phyloP scores from a whole-genome alignment of 2,113 vertebrate genomes.

The Pelmatolapia mariae region DNA sequence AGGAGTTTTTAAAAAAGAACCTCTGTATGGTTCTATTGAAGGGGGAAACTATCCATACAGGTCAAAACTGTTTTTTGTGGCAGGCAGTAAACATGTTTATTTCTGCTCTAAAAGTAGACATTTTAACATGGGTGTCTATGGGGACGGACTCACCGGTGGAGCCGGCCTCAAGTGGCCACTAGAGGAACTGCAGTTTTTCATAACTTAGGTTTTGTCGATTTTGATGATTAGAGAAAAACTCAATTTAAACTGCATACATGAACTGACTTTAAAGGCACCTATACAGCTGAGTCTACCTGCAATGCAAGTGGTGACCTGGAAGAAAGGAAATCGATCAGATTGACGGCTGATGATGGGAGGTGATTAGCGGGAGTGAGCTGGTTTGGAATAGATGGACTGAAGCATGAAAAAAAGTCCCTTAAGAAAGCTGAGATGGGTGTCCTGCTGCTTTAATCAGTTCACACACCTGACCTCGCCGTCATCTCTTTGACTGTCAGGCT shows the following conservation, averaged over 20 bases:
- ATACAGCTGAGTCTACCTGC: neutral
- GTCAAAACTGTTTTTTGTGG: neutral
- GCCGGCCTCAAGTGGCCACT: neutral
- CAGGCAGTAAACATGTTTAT: neutral
- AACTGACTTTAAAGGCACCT: neutral
- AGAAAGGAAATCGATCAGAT: neutral
- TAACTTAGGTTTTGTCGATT: accelerated
- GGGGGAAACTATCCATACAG: neutral
- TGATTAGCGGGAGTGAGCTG: neutral
- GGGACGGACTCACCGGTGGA: neutral
- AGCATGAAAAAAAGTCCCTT: neutral
- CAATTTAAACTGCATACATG: neutral
- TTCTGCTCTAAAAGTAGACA: neutral
- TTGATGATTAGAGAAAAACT: neutral
- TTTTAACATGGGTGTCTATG: neutral
- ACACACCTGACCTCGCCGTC: neutral
- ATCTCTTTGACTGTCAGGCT: neutral
- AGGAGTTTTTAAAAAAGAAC: neutral
- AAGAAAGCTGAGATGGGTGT: neutral
- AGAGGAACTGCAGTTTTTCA: neutral
- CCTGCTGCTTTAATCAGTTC: neutral
- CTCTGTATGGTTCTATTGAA: neutral
- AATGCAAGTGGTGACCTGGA: neutral
- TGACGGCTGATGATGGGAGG: neutral
- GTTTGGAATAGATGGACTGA: neutral